phyloP scores from a whole-genome alignment of 2,797 vertebrate genomes.

The Acomys russatus region DNA sequence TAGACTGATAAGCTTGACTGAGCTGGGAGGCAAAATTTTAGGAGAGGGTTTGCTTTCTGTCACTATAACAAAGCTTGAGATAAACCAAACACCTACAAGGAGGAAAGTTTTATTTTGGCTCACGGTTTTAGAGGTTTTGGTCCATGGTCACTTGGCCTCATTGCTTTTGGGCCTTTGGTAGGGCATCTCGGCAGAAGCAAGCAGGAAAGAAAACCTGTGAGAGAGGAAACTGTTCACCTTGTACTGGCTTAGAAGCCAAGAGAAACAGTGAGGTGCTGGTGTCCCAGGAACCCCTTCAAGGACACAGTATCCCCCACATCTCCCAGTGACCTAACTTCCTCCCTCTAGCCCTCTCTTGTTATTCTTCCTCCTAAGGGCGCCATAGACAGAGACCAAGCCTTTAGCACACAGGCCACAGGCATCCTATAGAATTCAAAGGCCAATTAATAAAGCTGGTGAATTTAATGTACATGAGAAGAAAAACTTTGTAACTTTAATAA shows the following conservation, averaged over 20 bases:
- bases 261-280: too few relatives aligned
- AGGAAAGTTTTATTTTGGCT: too few relatives aligned
- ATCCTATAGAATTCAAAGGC: background rate
- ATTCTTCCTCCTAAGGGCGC: too few relatives aligned
- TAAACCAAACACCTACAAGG: background rate
- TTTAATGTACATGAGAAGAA: constrained; percentile 11
- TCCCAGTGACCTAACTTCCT: background rate
- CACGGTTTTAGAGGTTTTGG: background rate
- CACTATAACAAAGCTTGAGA: background rate
- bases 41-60: background rate
- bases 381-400: background rate
- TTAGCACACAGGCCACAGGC: background rate
- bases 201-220: background rate
- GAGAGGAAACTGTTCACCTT: background rate
- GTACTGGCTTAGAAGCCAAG: background rate
- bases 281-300: background rate
- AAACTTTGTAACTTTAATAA: constrained; percentile 48
- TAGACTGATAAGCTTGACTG: background rate
- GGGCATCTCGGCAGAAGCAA: background rate
- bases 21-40: background rate
- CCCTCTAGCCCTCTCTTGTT: too few relatives aligned
- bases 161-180: background rate
- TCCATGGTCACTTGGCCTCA: background rate
- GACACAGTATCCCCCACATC: background rate
- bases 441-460: background rate